Evolutionary conservation across 2,113 vertebrate species (phyloP).

Genomic region (Cathartes aura): DNA sequence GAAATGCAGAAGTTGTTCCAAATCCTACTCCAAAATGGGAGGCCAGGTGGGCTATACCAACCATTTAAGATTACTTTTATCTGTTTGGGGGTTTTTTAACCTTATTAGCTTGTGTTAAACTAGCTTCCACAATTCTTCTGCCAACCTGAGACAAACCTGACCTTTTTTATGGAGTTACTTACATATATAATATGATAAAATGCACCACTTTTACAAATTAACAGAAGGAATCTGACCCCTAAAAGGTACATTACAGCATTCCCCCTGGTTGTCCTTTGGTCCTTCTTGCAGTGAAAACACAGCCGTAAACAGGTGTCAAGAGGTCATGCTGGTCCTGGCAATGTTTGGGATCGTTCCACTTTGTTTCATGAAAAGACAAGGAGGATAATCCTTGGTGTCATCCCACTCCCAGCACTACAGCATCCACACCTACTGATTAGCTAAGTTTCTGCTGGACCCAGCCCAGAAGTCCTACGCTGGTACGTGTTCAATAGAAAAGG

Average conservation of each 20-base stretch:
- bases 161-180: not conserved
- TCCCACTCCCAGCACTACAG: not conserved
- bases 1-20: constrained; percentile 63
- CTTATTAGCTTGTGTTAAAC: not conserved
- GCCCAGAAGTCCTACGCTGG: fast-evolving
- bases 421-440: not conserved
- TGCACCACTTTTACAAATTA: not conserved
- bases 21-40: constrained; percentile 50
- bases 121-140: not conserved
- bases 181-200: not conserved
- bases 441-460: not conserved
- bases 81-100: not conserved
- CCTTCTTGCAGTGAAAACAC: not conserved
- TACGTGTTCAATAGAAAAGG: not conserved
- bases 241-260: not conserved
- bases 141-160: not conserved
- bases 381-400: not conserved
- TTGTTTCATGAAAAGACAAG: not conserved
- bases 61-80: not conserved
- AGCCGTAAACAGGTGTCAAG: not conserved
- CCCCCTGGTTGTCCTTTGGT: not conserved
- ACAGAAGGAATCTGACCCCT: not conserved
- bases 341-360: not conserved
- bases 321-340: not conserved
- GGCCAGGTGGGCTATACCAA: not conserved